Evolutionary conservation across 2,888 invertebrate species (phyloP), one percentile per base, ranked within the genome.

Genomic region (Sclerodermus sp.): DNA sequence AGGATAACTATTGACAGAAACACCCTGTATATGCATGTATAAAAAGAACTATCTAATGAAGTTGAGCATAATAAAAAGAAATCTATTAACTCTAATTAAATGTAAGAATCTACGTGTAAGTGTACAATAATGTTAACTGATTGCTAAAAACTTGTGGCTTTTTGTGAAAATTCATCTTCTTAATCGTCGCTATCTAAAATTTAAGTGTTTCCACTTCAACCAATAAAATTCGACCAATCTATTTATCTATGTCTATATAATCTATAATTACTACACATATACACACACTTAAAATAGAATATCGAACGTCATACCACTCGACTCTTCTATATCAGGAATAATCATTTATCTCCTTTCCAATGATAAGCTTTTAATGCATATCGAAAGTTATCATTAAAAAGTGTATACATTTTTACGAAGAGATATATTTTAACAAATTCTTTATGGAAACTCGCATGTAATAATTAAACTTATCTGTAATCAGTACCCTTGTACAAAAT

Each of bases 171-270:
- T 37, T 37, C 6, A 37, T 8, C 13, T 37, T 37, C 30, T 6
- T 30, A 30, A 9, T 30, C 8, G 10, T 40, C 37, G 43, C 45
- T 34, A 38, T n/a, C 9, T 39, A 48, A 49, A 39, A 14, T 30
- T n/a, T n/a, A 36, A 44, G 60, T 58, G 48, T 55, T 60, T 62
- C 51, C 49, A 55, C 45, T 47, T 47, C 50, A 47, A 51, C 58
- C 47, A 42, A 60, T 64, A 53, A 67, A 67, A 70, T 68, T 73
- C 64, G 73, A 76, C 74, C 76, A 76, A 75, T 74, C 73, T 75
- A 64, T 64, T 70, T 74, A 71, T 73, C 74, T 73, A 68, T 68
- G 60, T 1, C 10, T 30, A 10, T 30, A 10, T 30, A 30, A 6
- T 30, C 30, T 6, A 29, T 30, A 29, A n/a, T n/a, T n/a, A n/a